Conservation (phyloP, 2,113 vertebrate genomes). For the Nothobranchius kuhntae region DNA sequence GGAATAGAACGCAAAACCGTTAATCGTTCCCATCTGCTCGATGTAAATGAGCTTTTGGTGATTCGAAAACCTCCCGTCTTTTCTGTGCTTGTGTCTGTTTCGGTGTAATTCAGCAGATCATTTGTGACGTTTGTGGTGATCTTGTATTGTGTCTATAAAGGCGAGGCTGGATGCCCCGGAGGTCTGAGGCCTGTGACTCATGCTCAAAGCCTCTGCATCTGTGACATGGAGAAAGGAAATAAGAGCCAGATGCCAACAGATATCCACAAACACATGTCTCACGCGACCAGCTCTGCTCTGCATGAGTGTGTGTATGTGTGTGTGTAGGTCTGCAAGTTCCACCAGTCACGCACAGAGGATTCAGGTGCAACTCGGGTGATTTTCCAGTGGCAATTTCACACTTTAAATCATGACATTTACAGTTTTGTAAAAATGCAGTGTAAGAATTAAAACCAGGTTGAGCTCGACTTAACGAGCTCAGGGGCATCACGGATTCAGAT, state of each 20-base stretch:
- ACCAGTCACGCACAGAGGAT: conserved; percentile 37
- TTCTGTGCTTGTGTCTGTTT: conserved; percentile 1
- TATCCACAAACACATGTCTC: conserved; percentile 77
- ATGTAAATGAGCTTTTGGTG: not conserved
- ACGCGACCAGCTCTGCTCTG: conserved; percentile 48
- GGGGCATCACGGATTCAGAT: not conserved
- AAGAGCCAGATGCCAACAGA: conserved; percentile 81
- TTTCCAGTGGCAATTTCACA: conserved; percentile 45
- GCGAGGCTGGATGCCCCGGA: conserved; percentile 63
- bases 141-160: conserved; percentile 60
- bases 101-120: conserved; percentile 35
- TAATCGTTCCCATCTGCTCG: not conserved
- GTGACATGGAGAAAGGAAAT: conserved; percentile 78
- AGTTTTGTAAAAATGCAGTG: conserved; percentile 12
- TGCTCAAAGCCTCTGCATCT: conserved; percentile 69
- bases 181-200: conserved; percentile 77
- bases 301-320: conserved; percentile 20
- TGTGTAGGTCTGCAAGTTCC: conserved; percentile 10
- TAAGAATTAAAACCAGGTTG: conserved; percentile 14
- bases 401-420: conserved; percentile 13
- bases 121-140: conserved; percentile 51
- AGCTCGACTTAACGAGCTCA: too few relatives aligned
- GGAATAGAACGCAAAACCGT: not conserved
- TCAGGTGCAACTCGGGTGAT: conserved; percentile 59
- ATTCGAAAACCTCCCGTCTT: conserved; percentile 25